Evolutionary conservation across 2,113 vertebrate genomes (phyloP).

Genomic region (Candoia aspera): DNA sequence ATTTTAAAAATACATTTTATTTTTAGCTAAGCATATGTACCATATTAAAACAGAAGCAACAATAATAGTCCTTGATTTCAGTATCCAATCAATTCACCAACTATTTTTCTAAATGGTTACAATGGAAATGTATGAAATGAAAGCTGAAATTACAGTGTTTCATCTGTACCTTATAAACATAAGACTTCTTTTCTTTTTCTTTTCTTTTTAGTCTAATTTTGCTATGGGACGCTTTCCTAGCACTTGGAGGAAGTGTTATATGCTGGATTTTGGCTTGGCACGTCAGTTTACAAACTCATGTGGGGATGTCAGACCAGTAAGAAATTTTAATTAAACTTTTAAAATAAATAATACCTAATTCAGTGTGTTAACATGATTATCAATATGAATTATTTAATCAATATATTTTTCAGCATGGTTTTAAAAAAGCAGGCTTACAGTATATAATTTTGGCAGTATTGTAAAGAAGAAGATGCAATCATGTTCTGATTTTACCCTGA

Average conservation of each 20-base stretch:
- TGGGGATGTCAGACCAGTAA: slow-evolving; percentile 98
- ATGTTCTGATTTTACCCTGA: slow-evolving; percentile 28
- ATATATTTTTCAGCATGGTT: slow-evolving; percentile 4
- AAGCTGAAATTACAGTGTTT: not conserved
- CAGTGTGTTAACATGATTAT: not conserved
- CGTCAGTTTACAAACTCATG: slow-evolving; percentile 98
- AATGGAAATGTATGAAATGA: not conserved
- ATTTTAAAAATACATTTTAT: not conserved
- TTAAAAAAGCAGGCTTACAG: not conserved
- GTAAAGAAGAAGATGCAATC: slow-evolving; percentile 6
- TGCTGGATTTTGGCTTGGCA: slow-evolving; percentile 98
- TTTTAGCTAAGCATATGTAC: not conserved
- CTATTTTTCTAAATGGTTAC: not conserved
- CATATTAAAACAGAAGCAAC: not conserved
- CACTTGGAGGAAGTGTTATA: slow-evolving; percentile 96
- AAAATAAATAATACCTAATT: slow-evolving; percentile 26
- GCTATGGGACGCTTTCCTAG: slow-evolving; percentile 98
- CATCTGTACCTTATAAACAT: not conserved
- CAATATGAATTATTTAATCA: slow-evolving; percentile 10
- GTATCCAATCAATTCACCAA: not conserved
- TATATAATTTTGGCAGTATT: slow-evolving; percentile 15
- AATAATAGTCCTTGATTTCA: not conserved
- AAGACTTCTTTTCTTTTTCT: slow-evolving; percentile 40
- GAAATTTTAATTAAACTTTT: slow-evolving; percentile 56
- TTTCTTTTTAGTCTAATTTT: slow-evolving; percentile 90